Conservation (phyloP, 1,140 invertebrate species). For the Gonatopus flavifemur region DNA sequence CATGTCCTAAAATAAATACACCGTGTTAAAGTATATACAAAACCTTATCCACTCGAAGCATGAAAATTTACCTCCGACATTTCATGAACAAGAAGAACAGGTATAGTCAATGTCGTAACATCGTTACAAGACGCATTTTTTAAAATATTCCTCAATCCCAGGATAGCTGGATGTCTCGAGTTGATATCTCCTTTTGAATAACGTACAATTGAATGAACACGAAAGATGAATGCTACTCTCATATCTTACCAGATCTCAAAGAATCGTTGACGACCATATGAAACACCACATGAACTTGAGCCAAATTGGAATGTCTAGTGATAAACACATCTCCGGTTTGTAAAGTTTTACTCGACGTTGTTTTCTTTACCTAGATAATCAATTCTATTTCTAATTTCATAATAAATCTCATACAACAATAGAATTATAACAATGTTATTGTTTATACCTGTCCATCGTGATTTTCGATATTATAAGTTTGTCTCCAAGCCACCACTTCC, state of each 20-base stretch:
- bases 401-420: neutral
- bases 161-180: constrained; percentile 92
- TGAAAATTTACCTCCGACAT: constrained; percentile 78
- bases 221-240: neutral
- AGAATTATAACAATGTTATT: neutral
- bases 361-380: constrained; percentile 43
- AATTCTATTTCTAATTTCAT: neutral
- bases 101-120: constrained; percentile 90
- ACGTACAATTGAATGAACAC: too few species aligned
- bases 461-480: constrained; percentile 50
- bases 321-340: constrained; percentile 92
- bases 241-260: constrained; percentile 59
- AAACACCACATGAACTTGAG: constrained; percentile 92
- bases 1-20: constrained; percentile 74
- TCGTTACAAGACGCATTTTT: constrained; percentile 93
- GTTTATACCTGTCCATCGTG: constrained; percentile 46
- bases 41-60: neutral
- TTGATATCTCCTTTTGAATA: constrained; percentile 80
- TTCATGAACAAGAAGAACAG: constrained; percentile 88
- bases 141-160: constrained; percentile 92
- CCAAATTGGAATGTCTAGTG: constrained; percentile 93
- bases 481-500: constrained; percentile 59
- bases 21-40: neutral
- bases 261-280: constrained; percentile 88
- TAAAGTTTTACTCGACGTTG: constrained; percentile 59